Percentiles rank a stretch among this genome's conserved stretches.
Evolutionary conservation across 2,888 invertebrate species (phyloP).

Genomic region (Heliconius ismenius): DNA sequence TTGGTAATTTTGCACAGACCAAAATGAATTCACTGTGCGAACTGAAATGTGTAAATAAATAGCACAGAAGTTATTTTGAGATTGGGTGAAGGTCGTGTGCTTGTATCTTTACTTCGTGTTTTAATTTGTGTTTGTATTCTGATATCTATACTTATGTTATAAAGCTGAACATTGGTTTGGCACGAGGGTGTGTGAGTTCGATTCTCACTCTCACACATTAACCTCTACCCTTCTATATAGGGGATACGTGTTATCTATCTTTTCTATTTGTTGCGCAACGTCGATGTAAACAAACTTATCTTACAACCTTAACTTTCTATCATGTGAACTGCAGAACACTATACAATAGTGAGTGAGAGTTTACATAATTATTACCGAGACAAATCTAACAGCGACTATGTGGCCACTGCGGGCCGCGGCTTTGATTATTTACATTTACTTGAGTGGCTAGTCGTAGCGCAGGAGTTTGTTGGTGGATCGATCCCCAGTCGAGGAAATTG

Average conservation of each 20-base stretch:
- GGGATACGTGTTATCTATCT: neutral
- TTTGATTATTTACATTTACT: slow-evolving; percentile 20
- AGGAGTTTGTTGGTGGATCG: too few relatives aligned
- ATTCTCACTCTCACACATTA: too few relatives aligned
- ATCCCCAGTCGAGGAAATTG: too few relatives aligned
- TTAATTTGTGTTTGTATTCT: too few relatives aligned
- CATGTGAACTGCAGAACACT: slow-evolving; percentile 27
- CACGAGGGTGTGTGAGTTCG: too few relatives aligned
- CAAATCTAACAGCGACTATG: slow-evolving; percentile 38
- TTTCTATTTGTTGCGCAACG: slow-evolving; percentile 23
- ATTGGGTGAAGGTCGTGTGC: neutral
- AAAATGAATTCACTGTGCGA: neutral
- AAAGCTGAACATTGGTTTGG: too few relatives aligned
- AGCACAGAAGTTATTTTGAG: neutral
- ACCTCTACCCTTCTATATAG: neutral
- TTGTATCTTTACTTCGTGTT: neutral
- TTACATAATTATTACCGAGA: slow-evolving; percentile 42
- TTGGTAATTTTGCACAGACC: neutral
- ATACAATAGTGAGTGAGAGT: slow-evolving; percentile 48
- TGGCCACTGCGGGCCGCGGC: neutral
- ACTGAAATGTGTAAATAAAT: neutral
- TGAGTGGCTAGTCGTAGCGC: too few relatives aligned
- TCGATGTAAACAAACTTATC: slow-evolving; percentile 35
- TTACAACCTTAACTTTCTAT: slow-evolving; percentile 45
- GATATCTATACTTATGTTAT: too few relatives aligned